phyloP scores from a whole-genome alignment of 1,140 invertebrate genomes.

The Heliconius melpomene region DNA sequence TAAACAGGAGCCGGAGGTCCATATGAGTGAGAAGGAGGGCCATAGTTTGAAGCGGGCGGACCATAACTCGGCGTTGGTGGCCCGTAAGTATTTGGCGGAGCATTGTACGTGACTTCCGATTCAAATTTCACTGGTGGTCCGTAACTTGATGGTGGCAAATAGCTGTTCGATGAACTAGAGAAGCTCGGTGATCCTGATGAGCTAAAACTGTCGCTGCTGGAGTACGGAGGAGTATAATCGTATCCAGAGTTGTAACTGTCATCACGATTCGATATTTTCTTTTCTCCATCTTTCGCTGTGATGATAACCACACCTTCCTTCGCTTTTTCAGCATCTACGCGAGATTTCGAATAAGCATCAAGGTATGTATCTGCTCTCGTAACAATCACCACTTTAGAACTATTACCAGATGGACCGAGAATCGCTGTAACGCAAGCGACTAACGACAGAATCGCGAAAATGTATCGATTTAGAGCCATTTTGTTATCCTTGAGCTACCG shows the following conservation, averaged over 20 bases:
- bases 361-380: slow-evolving; percentile 71
- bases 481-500: slow-evolving; percentile 60
- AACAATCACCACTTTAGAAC: slow-evolving; percentile 53
- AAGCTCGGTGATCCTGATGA: slow-evolving; percentile 53
- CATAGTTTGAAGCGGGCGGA: slow-evolving; percentile 69
- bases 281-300: slow-evolving; percentile 74
- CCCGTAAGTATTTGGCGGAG: slow-evolving; percentile 65
- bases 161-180: slow-evolving; percentile 55
- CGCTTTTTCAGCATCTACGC: slow-evolving; percentile 72
- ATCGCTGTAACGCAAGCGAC: slow-evolving; percentile 62
- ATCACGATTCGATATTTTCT: slow-evolving; percentile 71
- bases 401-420: slow-evolving; percentile 59
- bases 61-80: slow-evolving; percentile 68
- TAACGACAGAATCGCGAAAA: slow-evolving; percentile 52
- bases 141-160: slow-evolving; percentile 57
- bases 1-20: slow-evolving; percentile 74
- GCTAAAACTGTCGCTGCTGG: slow-evolving; percentile 56
- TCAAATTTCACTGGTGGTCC: slow-evolving; percentile 67
- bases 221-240: slow-evolving; percentile 65
- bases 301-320: slow-evolving; percentile 74
- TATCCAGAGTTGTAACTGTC: slow-evolving; percentile 68
- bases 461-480: slow-evolving; percentile 58
- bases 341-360: slow-evolving; percentile 72
- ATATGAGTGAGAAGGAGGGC: slow-evolving; percentile 71
- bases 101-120: slow-evolving; percentile 64